Evolutionary conservation across 2,113 vertebrate genomes (phyloP), one percentile per base, ranked within the genome.

Genomic region (Channa argus): DNA sequence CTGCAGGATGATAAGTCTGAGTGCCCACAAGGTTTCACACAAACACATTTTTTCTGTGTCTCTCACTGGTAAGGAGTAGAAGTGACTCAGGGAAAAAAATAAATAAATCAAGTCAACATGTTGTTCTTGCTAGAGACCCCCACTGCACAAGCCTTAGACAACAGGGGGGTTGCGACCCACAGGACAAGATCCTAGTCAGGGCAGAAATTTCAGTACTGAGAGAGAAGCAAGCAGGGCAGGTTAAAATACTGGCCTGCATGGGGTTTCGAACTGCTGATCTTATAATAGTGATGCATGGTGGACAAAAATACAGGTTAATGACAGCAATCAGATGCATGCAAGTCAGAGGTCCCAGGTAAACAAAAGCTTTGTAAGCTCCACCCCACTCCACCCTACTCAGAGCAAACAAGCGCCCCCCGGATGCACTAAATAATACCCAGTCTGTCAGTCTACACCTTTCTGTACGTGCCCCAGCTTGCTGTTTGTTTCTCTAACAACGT

Each of bases 321-420:
- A 86, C 81, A 84, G 73, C 59, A 55, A 77, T 89, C 88, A 92
- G 88, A 90, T 91, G 82, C 63, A 83, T 60, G 62, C 38, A 71
- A 85, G 84, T 89, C 82, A 85, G 66, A 68, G 87, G 86, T 89
- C 84, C 52, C 49, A 75, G 86, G 81, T 89, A 69, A 90, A 91
- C 91, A 93, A 94, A 93, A 90, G 85, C 61, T 80, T 71, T 39
- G 33, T 76, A 90, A 91, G 84, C 78, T 80, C 69, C 74, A 75
- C 76, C 83, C 69, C 84, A 24, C 78, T 80, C 69, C 74, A 75
- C 76, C 83, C 69, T 83, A 24, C 24, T 24, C 24, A 24, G 73
- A 80, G 76, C 11, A 34, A 84, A 67, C 53, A n/a, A 68, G 77
- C 85, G 68, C 33, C 77, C 78, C 49, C 80, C 15, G 52, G 68